These are phyloP conservation scores for Drosophila austrosaltans DNA, from an alignment of 2,888 invertebrate species.

Conservation along the genomic window DNA sequence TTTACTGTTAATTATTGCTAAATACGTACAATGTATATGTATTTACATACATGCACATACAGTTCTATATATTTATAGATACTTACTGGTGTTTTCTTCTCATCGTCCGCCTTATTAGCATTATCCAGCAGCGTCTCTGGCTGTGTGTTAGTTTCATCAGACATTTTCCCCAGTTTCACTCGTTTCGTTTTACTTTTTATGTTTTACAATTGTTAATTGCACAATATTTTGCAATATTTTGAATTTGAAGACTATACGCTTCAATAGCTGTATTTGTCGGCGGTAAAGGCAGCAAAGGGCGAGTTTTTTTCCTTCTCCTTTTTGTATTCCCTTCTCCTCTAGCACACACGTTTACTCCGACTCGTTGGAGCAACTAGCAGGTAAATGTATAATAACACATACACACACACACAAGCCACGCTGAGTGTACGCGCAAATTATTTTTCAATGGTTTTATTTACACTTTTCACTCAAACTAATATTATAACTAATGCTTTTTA, in stretches of 20 bases:
- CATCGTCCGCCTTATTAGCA: constrained; percentile 59
- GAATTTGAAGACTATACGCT: constrained; percentile 28
- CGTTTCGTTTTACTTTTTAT: constrained; percentile 16
- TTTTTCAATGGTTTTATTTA: constrained; percentile 48
- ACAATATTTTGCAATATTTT: constrained; percentile 61
- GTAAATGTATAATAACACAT: constrained; percentile 65
- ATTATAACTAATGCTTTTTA: constrained; percentile 17
- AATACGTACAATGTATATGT: constrained; percentile 24
- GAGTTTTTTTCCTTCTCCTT: constrained; percentile 46
- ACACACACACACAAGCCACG: constrained; percentile 71
- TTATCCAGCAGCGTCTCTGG: constrained; percentile 55
- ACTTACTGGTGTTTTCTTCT: constrained; percentile 81
- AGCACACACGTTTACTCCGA: constrained; percentile 27
- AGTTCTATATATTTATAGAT: constrained; percentile 21
- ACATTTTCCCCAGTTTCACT: constrained; percentile 59
- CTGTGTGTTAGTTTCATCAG: constrained; percentile 69
- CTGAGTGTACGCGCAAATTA: constrained; percentile 72
- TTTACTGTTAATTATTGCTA: constrained; percentile 69
- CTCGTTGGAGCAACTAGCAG: constrained; percentile 53
- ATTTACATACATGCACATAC: not conserved
- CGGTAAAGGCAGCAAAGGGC: constrained; percentile 24
- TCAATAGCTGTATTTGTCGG: constrained; percentile 25
- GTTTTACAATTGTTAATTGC: constrained; percentile 19
- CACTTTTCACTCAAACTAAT: constrained; percentile 31
- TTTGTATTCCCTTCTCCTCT: constrained; percentile 38